Evolutionary conservation across 2,113 vertebrate species (phyloP).

Genomic region (Okapia johnstoni): DNA sequence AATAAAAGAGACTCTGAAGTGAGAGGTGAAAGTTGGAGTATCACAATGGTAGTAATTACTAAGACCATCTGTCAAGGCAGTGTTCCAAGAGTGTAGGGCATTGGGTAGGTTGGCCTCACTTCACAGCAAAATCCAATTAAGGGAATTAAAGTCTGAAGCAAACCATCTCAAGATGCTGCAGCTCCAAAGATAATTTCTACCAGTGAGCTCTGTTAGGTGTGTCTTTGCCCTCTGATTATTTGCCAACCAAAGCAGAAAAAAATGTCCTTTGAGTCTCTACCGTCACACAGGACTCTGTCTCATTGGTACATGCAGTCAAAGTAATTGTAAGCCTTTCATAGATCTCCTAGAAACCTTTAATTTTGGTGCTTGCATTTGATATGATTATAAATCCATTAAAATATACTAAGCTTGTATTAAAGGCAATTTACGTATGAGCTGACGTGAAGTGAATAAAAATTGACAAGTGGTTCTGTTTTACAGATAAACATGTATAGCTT

Average conservation of each 20-base stretch:
- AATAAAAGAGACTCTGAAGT: neutral
- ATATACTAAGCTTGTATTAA: neutral
- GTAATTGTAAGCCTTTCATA: neutral
- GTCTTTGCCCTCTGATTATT: neutral
- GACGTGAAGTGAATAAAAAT: neutral
- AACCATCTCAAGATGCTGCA: neutral
- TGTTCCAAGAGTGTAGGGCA: neutral
- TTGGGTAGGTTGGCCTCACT: neutral
- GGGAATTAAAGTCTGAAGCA: neutral
- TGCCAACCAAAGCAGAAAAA: neutral
- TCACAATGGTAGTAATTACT: neutral
- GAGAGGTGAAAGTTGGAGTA: neutral
- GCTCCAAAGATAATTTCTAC: neutral
- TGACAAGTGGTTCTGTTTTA: neutral
- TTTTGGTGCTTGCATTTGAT: neutral
- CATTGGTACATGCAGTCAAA: neutral
- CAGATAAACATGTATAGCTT: neutral
- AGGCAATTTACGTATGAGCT: neutral
- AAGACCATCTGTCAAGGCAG: neutral
- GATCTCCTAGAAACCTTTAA: neutral
- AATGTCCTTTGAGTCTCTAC: neutral
- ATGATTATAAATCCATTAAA: neutral
- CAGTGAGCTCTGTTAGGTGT: neutral
- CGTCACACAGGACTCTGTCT: neutral
- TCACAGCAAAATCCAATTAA: neutral